Conservation (phyloP, 2,797 vertebrate genomes). For the Phataginus tricuspis region DNA sequence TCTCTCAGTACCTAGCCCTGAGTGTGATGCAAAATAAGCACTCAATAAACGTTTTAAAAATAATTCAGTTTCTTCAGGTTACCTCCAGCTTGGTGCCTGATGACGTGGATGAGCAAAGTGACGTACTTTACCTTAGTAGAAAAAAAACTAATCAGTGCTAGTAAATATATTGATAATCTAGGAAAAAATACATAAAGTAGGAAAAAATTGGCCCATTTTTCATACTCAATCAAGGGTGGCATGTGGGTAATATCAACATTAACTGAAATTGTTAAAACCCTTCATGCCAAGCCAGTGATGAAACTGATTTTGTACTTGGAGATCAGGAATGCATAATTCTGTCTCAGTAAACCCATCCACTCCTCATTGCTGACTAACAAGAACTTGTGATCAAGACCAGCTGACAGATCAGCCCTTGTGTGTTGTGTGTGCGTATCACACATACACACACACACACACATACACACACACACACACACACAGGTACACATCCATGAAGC, state of each 20-base stretch:
- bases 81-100: not conserved
- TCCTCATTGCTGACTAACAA: not conserved
- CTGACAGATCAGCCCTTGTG: not conserved
- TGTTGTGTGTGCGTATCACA: rapidly evolving
- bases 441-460: too few relatives aligned
- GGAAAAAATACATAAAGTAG: not conserved
- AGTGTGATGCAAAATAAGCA: not conserved
- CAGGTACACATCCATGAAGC: not conserved
- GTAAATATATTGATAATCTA: not conserved
- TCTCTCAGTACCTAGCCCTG: not conserved
- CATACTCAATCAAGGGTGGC: not conserved
- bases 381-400: not conserved
- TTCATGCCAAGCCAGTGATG: not conserved
- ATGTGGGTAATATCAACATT: not conserved
- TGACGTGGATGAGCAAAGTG: not conserved
- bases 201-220: not conserved
- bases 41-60: not conserved
- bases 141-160: not conserved
- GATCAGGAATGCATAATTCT: not conserved
- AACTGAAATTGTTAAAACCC: not conserved
- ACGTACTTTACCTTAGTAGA: not conserved
- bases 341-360: not conserved
- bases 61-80: constrained; percentile 20
- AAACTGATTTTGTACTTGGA: not conserved
- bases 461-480: not conserved